phyloP scores from a whole-genome alignment of 2,797 vertebrate genomes.

The Rhinella marina region DNA sequence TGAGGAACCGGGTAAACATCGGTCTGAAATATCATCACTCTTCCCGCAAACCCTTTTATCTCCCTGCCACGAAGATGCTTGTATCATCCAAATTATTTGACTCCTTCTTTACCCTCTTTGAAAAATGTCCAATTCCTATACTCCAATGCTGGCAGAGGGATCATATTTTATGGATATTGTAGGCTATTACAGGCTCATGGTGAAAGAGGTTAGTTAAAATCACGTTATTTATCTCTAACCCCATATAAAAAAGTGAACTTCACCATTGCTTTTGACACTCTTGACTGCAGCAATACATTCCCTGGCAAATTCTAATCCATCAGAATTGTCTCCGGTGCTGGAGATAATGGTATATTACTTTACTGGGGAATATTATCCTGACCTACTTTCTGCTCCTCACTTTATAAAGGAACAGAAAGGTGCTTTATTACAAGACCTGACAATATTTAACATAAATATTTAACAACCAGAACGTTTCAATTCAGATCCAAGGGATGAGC shows the following conservation, averaged over 20 bases:
- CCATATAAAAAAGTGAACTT: conserved; percentile 43
- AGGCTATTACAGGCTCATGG: conserved; percentile 44
- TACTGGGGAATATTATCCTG: conserved; percentile 49
- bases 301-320: conserved; percentile 51
- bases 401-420: conserved; percentile 46
- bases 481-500: conserved; percentile 10
- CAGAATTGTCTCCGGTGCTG: conserved; percentile 47
- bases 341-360: conserved; percentile 57
- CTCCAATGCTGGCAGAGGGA: not conserved
- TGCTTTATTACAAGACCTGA: conserved; percentile 51
- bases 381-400: conserved; percentile 47
- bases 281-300: conserved; percentile 52
- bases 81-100: not conserved
- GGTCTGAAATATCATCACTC: not conserved
- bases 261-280: conserved; percentile 51
- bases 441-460: conserved; percentile 59
- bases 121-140: conserved; percentile 1
- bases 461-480: conserved; percentile 31
- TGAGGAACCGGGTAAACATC: not conserved
- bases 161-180: conserved; percentile 44
- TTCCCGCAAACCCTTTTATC: not conserved
- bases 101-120: conserved; percentile 17
- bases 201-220: conserved; percentile 46
- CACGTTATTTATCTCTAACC: conserved; percentile 50
- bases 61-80: not conserved